Evolutionary conservation across 2,113 vertebrate genomes (phyloP), one percentile per base, ranked within the genome.

Genomic region (Onychorhynchus coronatus): DNA sequence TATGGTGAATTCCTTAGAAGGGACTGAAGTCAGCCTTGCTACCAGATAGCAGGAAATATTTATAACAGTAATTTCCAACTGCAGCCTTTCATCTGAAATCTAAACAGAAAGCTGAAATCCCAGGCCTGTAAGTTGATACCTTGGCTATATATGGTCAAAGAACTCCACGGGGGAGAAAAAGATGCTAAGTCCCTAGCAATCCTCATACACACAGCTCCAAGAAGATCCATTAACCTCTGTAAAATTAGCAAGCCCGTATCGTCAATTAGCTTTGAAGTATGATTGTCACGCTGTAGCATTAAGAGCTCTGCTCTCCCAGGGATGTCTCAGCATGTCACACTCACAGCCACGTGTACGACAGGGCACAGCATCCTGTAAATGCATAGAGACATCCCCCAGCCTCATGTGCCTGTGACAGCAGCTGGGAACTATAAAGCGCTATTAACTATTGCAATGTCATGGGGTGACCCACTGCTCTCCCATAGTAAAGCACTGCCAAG

Each of bases 101-200:
- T 96, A 97, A 98, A 98, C 96, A 98, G 93, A 97, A 98, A 96
- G 94, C 88, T 97, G 94, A 83, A 97, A 95, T 97, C 95, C 94
- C 92, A 53, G 89, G 88, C 94, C 91, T 97, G 89, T 72, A 89
- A 92, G 86, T 93, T 75, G 84, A 95, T 78, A 74, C 68, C 73
- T 88, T 97, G 94, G 84, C 98, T 98, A 98, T 97, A 98, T 98
- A 98, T 96, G 97, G 97, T 95, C 96, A 97, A 92, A 97, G 93
- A 98, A 97, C 79, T 93, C 89, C 81, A 18, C 4, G 16, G 50
- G 88, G 90, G 55, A 93, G 79, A 94, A 91, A 77, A 95, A 93
- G 95, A 96, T 90, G 92, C 74, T 62, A 47, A 79, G 74, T 91
- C 87, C 87, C 59, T 75, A 90, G 93, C 78, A 80, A 87, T 70